phyloP scores from a whole-genome alignment of 2,113 vertebrate genomes.

The Gyps fulvus region DNA sequence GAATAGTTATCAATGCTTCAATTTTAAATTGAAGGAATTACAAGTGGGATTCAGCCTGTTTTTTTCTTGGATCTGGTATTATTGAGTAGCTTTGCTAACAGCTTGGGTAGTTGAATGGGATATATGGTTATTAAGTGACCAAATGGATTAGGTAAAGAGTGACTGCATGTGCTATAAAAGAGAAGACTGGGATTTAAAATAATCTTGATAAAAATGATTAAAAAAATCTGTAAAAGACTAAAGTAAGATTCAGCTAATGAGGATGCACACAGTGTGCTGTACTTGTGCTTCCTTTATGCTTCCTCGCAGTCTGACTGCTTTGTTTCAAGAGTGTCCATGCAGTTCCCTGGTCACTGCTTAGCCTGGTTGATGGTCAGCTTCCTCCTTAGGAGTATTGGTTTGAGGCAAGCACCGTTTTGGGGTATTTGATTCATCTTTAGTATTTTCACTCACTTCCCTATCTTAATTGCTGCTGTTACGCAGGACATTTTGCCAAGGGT shows the following conservation, averaged over 20 bases:
- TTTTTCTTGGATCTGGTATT: not conserved
- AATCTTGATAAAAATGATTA: not conserved
- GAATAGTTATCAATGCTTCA: not conserved
- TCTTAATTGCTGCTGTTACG: not conserved
- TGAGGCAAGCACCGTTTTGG: not conserved
- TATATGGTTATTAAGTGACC: not conserved
- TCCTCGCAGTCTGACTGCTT: not conserved
- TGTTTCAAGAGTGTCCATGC: not conserved
- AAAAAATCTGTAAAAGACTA: not conserved
- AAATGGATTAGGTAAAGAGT: not conserved
- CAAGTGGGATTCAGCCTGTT: not conserved
- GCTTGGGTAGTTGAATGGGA: not conserved
- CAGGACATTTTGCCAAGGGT: not conserved
- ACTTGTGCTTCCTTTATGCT: not conserved
- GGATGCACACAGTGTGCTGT: not conserved
- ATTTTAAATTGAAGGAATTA: not conserved
- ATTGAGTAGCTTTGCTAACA: not conserved
- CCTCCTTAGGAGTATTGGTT: not conserved
- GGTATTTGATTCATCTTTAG: not conserved
- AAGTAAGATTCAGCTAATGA: not conserved
- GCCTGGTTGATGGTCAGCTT: not conserved
- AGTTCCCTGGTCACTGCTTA: not conserved
- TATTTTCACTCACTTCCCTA: not conserved
- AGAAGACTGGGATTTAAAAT: not conserved
- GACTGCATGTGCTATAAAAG: not conserved